phyloP scores from a whole-genome alignment of 2,888 invertebrate species.

The Heliothis peltigera region DNA sequence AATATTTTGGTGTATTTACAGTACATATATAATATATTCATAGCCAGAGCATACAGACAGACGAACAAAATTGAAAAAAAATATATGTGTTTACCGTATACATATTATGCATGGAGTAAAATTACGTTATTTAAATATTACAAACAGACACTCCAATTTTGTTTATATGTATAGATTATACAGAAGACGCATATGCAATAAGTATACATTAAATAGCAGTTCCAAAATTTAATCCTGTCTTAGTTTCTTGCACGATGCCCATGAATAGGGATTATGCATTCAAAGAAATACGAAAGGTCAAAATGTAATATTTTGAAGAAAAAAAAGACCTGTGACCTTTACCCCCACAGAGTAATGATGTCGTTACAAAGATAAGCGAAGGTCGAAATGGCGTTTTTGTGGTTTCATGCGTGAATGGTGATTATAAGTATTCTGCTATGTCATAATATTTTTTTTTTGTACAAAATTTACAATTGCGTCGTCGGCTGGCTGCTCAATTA shows the following conservation, averaged over 20 bases:
- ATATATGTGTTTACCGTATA: too few relatives aligned
- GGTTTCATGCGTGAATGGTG: constrained; percentile 44
- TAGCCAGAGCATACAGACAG: too few relatives aligned
- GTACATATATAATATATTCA: too few relatives aligned
- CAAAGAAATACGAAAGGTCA: constrained; percentile 40
- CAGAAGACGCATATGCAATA: background rate
- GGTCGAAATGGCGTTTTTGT: constrained; percentile 51
- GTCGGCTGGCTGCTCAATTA: background rate
- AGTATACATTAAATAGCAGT: constrained; percentile 6
- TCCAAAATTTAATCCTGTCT: constrained; percentile 23
- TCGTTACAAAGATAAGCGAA: constrained; percentile 54
- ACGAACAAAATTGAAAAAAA: too few relatives aligned
- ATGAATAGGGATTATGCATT: constrained; percentile 29
- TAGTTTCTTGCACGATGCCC: constrained; percentile 7
- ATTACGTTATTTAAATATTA: too few relatives aligned
- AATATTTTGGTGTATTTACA: too few relatives aligned
- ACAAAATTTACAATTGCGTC: background rate
- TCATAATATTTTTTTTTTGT: constrained; percentile 26
- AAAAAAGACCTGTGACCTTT: constrained; percentile 52
- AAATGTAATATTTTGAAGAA: constrained; percentile 47
- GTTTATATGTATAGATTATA: constrained; percentile 3
- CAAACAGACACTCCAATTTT: too few relatives aligned
- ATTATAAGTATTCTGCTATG: constrained; percentile 33
- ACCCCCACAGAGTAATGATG: constrained; percentile 52
- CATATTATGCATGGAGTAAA: too few relatives aligned